Evolutionary conservation across 2,888 invertebrate species (phyloP), one percentile per base, ranked within the genome.

Genomic region (Drosophila cyrtoloma): DNA sequence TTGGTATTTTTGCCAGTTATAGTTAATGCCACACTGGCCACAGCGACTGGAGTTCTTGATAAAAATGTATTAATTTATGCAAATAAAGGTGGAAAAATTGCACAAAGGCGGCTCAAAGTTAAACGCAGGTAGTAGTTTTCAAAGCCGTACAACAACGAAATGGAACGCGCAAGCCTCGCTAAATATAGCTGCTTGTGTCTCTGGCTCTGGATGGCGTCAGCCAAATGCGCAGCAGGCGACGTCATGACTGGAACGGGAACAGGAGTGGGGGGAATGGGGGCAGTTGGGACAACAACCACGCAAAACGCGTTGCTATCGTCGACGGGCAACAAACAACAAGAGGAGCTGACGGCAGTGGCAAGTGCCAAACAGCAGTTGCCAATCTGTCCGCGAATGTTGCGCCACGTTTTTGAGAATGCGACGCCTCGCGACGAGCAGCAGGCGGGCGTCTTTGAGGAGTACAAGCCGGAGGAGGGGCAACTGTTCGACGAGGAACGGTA

Each of bases 391-490:
- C 91, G 92, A 63, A 93, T 94, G 88, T 73, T 93, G 60, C 91
- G 92, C 28, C 91, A 92, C 68, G 92, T 94, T 1, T 94, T 94
- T 61, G 92, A 92, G 44, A 92, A 92, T 42, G 93, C 92, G 22
- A 92, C 91, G 35, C 94, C 94, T n/a, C 80, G 91, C n/a, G 93
- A 92, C 61, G 95, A 95, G 81, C 91, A 94, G 30, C 94, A 94
- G 67, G 95, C 95, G 57, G 96, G 96, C 0, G 94, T 94, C 75
- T 96, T 95, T 84, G 95, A 95, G 39, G 92, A 92, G 59, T 92
- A 89, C 63, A 86, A 87, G n/a, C 84, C 92, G 4, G 94, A 95
- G 61, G 70, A 39, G 55, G 69, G 72, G 16, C 51, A 56, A 51
- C 72, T 91, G 94, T 12, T 94, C 94, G 94, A 85, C 94, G 95